phyloP scores from a whole-genome alignment of 2,888 invertebrate species.

The Salticus scenicus region DNA sequence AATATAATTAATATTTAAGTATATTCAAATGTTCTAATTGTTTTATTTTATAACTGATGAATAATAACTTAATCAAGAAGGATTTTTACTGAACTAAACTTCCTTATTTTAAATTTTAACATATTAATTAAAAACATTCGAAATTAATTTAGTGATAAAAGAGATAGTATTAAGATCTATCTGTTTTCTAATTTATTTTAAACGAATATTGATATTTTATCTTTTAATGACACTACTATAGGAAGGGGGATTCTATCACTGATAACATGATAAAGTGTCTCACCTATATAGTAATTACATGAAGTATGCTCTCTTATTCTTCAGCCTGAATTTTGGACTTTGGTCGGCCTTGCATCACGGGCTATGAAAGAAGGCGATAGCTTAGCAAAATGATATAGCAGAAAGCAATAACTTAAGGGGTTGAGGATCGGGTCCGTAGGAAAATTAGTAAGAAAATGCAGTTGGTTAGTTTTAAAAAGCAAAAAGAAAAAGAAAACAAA shows the following conservation, averaged over 20 bases:
- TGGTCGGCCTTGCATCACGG: slow-evolving; percentile 64
- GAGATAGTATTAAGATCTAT: no score
- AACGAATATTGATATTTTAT: no score
- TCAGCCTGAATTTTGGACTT: slow-evolving; percentile 60
- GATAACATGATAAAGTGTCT: slow-evolving; percentile 34
- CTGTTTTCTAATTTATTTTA: no score
- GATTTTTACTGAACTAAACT: no score
- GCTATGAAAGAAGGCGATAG: slow-evolving; percentile 62
- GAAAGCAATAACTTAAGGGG: slow-evolving; percentile 23
- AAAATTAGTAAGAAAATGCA: background rate
- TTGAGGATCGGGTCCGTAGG: background rate
- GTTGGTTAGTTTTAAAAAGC: background rate
- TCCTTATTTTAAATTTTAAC: no score
- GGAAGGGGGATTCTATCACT: no score
- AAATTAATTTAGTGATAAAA: no score
- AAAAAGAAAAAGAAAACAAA: background rate
- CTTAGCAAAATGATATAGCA: slow-evolving; percentile 49
- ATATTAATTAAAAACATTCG: no score
- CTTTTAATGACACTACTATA: no score
- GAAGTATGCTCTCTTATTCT: slow-evolving; percentile 48
- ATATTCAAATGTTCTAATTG: no score
- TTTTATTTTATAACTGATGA: no score
- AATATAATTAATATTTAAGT: background rate
- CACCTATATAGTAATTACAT: slow-evolving; percentile 62
- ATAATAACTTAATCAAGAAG: no score